A percentile compares a stretch with the other conserved stretches of the same genome.
phyloP scores from a whole-genome alignment of 2,113 vertebrate species.

The Phylloscopus trochilus region DNA sequence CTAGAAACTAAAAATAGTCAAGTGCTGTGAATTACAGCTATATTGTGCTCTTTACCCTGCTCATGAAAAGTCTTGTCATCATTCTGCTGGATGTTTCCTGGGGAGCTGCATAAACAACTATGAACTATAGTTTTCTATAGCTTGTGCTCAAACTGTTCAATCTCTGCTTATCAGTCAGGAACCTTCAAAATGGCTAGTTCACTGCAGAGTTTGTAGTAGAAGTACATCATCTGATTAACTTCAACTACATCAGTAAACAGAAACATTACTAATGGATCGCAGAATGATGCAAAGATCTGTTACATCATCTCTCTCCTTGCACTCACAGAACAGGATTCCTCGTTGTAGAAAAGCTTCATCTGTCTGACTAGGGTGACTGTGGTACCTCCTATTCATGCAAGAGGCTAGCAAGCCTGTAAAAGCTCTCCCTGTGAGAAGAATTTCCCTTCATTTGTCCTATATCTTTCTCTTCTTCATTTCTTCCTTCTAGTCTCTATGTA shows the following conservation, averaged over 20 bases:
- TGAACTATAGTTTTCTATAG: background rate
- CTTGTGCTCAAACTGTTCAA: background rate
- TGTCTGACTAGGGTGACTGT: background rate
- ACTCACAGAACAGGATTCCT: background rate
- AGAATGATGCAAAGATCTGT: background rate
- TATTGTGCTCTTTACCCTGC: background rate
- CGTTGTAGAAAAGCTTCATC: background rate
- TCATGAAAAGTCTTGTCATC: background rate
- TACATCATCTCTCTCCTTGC: background rate
- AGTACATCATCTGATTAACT: background rate
- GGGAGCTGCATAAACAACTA: background rate
- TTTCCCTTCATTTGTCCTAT: background rate
- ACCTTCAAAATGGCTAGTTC: background rate
- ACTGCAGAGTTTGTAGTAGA: background rate
- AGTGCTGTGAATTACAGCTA: background rate
- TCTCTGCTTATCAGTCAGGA: background rate
- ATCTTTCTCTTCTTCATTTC: background rate
- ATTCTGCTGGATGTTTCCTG: background rate
- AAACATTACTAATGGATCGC: background rate
- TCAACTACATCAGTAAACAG: background rate
- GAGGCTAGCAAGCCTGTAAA: background rate
- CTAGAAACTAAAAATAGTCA: constrained; percentile 7
- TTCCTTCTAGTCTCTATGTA: background rate
- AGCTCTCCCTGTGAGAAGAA: background rate
- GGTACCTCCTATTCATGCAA: background rate